phyloP scores from a whole-genome alignment of 2,797 vertebrate genomes.

The Periparus ater region DNA sequence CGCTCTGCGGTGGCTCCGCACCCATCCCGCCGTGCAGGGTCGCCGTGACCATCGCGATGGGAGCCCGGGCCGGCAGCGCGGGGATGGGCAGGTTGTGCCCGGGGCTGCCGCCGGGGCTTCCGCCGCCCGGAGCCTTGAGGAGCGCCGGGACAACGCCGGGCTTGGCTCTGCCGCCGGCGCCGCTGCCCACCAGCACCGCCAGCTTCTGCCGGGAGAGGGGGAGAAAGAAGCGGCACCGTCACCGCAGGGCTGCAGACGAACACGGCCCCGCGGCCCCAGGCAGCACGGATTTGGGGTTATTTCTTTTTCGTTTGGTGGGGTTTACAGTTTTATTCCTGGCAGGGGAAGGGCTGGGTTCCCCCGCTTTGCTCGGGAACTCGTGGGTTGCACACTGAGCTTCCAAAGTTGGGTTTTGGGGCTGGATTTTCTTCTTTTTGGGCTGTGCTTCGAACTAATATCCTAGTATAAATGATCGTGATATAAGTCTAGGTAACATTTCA shows the following conservation, averaged over 20 bases:
- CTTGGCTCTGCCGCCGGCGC: constrained; percentile 32
- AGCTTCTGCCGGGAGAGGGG: constrained; percentile 78
- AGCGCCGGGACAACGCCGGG: constrained; percentile 74
- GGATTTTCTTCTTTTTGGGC: too few relatives aligned
- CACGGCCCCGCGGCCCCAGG: neutral
- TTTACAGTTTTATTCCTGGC: neutral
- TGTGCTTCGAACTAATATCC: neutral
- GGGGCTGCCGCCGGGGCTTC: neutral
- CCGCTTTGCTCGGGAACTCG: neutral
- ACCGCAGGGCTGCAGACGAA: neutral
- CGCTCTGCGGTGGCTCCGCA: constrained; percentile 78
- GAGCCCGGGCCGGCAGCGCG: constrained; percentile 81
- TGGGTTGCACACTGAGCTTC: neutral
- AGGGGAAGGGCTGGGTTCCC: neutral
- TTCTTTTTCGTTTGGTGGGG: neutral
- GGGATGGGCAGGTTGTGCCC: constrained; percentile 81
- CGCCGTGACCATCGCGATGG: constrained; percentile 87
- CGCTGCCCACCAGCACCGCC: constrained; percentile 78
- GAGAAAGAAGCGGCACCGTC: constrained; percentile 6
- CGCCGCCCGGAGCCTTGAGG: constrained; percentile 70
- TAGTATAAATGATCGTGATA: neutral
- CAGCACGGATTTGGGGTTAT: neutral
- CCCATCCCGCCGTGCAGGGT: constrained; percentile 84
- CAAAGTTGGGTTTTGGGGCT: neutral
- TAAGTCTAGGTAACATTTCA: neutral